Conservation (phyloP, 2,797 vertebrate genomes). For the Poecile montanus region DNA sequence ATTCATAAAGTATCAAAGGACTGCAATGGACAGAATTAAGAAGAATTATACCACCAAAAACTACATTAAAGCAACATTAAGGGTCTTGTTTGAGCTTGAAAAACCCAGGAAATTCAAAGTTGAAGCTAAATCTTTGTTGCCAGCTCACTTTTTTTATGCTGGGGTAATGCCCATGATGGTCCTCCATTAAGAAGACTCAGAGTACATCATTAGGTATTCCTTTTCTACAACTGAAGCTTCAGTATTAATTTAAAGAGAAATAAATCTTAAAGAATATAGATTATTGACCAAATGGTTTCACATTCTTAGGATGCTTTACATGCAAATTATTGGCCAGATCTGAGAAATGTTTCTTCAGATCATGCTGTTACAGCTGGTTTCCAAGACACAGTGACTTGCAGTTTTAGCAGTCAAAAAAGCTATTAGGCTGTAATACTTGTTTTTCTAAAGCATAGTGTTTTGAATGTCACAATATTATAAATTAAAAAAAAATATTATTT, state of each 20-base stretch:
- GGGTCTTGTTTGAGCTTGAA: slow-evolving; percentile 48
- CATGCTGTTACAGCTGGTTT: slow-evolving; percentile 3
- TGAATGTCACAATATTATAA: neutral
- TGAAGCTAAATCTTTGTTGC: slow-evolving; percentile 30
- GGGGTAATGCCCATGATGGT: neutral
- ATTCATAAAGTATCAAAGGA: slow-evolving; percentile 75
- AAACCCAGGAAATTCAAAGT: slow-evolving; percentile 36
- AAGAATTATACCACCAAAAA: slow-evolving; percentile 63
- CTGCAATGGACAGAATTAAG: slow-evolving; percentile 69
- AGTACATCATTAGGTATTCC: slow-evolving; percentile 6
- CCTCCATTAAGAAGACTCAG: neutral
- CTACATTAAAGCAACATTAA: slow-evolving; percentile 64
- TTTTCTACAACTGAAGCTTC: neutral
- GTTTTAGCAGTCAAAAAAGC: slow-evolving; percentile 27
- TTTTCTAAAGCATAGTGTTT: slow-evolving; percentile 7
- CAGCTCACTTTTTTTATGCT: slow-evolving; percentile 28
- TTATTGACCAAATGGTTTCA: slow-evolving; percentile 24
- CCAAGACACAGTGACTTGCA: neutral
- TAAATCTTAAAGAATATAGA: slow-evolving; percentile 11
- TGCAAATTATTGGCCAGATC: slow-evolving; percentile 13
- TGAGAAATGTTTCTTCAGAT: slow-evolving; percentile 27
- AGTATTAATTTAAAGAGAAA: slow-evolving; percentile 43
- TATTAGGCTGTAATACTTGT: neutral
- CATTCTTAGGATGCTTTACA: neutral
- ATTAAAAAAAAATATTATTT: neutral